Evolutionary conservation across 2,888 invertebrate species (phyloP), one percentile per base, ranked within the genome.

Genomic region (Chrysina gloriosa): DNA sequence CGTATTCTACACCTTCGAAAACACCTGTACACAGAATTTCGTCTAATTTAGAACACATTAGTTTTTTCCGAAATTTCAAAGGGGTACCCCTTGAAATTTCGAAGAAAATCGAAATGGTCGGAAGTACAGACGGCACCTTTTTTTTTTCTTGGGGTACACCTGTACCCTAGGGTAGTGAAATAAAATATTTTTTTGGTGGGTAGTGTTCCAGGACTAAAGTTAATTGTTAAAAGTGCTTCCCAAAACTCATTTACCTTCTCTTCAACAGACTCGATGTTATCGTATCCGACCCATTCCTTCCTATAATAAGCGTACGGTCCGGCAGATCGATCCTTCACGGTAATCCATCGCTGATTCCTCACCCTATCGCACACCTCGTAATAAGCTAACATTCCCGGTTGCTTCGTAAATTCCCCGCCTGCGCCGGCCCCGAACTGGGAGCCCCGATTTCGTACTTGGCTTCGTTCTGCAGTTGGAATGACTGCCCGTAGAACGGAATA

Each of bases 201-300:
- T n/a, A n/a, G n/a, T n/a, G n/a, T n/a, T n/a, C n/a, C n/a, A n/a
- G n/a, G n/a, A n/a, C n/a, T n/a, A n/a, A n/a, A n/a, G n/a, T n/a
- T n/a, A n/a, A n/a, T n/a, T n/a, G n/a, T n/a, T n/a, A n/a, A 34
- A 34, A 34, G 11, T 19, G 6, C 19, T 19, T 7, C 9, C 23
- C 9, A 11, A 47, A 39, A 39, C 16, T 3, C 1, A 52, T 39
- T 77, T 71, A 91, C 92, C 84, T 94, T 94, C 72, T 89, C 88
- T 69, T 86, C 88, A 11, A 95, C 87, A 9, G 94, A 94, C 68
- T 89, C 88, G 0, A 88, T 85, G 81, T 95, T 93, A 78, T 97
- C 97, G 78, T 90, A 97, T 42, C 95, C 93, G 34, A 95, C 94
- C 95, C 96, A 96, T 78, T 96, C 95, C 75, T 93, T 90, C 9